Evolutionary conservation across 2,888 invertebrate species (phyloP), one percentile per base, ranked within the genome.

Genomic region (Mantis religiosa): DNA sequence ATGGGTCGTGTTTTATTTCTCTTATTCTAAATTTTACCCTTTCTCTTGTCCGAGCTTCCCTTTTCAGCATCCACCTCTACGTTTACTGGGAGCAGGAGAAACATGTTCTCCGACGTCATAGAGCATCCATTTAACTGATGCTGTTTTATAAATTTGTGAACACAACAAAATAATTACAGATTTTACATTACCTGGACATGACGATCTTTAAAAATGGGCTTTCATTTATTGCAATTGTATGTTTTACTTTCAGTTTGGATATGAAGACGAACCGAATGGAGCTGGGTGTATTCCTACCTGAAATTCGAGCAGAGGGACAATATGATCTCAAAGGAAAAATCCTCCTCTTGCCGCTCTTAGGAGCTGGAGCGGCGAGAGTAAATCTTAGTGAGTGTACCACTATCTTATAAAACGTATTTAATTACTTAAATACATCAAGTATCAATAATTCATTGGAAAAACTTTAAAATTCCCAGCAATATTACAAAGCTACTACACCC

Each of bases 311-410:
- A n/a, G 94, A 94, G 90, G 94, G 95, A 6, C 93, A 94, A 89
- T 95, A 95, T 91, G 94, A 95, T 92, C 92, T 95, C 7, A 95
- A 95, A 91, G 95, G 95, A 8, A 94, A 95, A 90, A 94, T 95
- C 87, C 92, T 95, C 34, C 92, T 95, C 15, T 91, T 95, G 82
- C 95, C 95, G 0, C 92, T 95, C n/a, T 93, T 95, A 1, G 95
- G 95, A 7, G 93, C 93, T 90, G 95, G 95, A 2, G 94, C 95
- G 85, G 94, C 94, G 87, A 93, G 95, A 82, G 82, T 87, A 91
- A 93, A 94, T 6, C 91, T 95, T 82, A 93, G 93, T 92, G 8
- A 71, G 54, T 71, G 20, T 71, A 71, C 25, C 25, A 71, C 8
- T 71, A 25, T 71, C 8, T 20, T 71, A 71, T 25, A 20, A 1